These are phyloP conservation scores for Lochmaea capreae DNA, from an alignment of 2,888 invertebrate genomes.

Conservation along the genomic window DNA sequence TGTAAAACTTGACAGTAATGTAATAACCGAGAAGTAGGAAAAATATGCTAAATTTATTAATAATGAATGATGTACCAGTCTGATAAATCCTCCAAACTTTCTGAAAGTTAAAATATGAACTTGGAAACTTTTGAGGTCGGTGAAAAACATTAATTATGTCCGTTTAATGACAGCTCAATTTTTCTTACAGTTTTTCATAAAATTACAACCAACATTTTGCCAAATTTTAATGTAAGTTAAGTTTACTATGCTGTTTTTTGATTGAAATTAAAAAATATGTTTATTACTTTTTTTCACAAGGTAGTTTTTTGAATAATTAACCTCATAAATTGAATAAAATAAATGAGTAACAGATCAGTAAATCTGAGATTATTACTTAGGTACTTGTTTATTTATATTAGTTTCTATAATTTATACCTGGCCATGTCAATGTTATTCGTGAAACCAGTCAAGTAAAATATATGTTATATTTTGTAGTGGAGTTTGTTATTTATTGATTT, in stretches of 20 bases:
- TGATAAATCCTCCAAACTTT: slow-evolving; percentile 15
- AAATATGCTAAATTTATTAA: slow-evolving; percentile 22
- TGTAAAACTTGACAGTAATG: slow-evolving; percentile 18
- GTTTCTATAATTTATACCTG: too few relatives aligned
- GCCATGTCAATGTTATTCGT: too few relatives aligned
- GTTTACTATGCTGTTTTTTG: not conserved
- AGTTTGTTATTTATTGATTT: too few relatives aligned
- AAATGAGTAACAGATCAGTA: too few relatives aligned
- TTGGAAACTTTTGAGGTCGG: slow-evolving; percentile 17
- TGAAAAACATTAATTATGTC: slow-evolving; percentile 23
- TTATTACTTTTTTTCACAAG: too few relatives aligned
- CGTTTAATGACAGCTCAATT: not conserved
- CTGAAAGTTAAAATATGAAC: slow-evolving; percentile 11
- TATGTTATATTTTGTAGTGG: too few relatives aligned
- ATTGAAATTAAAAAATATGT: not conserved
- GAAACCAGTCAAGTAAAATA: too few relatives aligned
- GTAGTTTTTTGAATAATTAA: not conserved
- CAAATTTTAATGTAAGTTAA: not conserved
- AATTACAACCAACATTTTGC: not conserved
- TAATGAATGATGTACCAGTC: slow-evolving; percentile 28
- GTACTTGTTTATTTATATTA: too few relatives aligned
- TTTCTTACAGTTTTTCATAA: not conserved
- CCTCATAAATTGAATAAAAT: too few relatives aligned
- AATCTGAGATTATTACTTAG: too few relatives aligned
- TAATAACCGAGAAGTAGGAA: slow-evolving; percentile 13